These are phyloP conservation scores for Eupeodes luniger DNA, from an alignment of 2,888 invertebrate species.

Conservation along the genomic window DNA sequence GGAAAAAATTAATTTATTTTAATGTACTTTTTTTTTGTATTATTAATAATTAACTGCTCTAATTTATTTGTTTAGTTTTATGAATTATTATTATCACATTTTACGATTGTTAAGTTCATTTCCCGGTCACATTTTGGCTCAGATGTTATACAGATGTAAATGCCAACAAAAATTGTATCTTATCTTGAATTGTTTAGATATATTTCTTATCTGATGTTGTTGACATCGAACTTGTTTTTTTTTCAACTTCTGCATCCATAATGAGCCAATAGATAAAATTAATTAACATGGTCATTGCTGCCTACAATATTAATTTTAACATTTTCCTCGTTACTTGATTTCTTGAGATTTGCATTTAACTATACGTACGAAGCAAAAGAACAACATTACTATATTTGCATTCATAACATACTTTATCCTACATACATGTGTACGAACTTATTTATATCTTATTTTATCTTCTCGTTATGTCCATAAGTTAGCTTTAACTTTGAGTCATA, in stretches of 20 bases:
- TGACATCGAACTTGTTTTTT: not conserved
- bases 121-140: not conserved
- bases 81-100: no score
- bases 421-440: no score
- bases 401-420: not conserved
- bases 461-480: not conserved
- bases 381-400: not conserved
- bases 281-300: constrained; percentile 2
- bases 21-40: not conserved
- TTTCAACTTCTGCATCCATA: not conserved
- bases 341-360: constrained; percentile 7
- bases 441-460: constrained; percentile 13
- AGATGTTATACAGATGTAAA: not conserved
- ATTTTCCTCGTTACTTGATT: not conserved
- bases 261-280: constrained; percentile 1
- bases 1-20: not conserved
- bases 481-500: not conserved
- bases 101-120: not conserved
- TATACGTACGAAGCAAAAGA: not conserved
- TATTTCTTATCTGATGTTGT: no score
- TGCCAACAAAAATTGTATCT: no score
- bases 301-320: not conserved
- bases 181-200: not conserved
- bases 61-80: not conserved
- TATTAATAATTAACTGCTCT: not conserved